Evolutionary conservation across 2,888 invertebrate genomes (phyloP), one percentile per base, ranked within the genome.

Genomic region (Urechis unicinctus): DNA sequence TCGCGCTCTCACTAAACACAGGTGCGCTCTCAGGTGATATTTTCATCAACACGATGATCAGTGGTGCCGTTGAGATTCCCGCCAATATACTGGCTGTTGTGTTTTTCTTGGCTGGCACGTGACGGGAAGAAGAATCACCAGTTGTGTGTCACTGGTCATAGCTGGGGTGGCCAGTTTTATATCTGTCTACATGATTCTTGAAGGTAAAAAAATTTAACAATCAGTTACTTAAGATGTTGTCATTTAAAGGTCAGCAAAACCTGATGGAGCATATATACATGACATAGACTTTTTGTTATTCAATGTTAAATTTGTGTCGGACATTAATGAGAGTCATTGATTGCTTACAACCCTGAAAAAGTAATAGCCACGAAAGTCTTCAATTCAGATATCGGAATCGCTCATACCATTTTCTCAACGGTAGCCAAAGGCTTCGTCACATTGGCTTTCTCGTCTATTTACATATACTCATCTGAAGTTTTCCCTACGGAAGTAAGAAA

Each of bases 401-500:
- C 29, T 4, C 29, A 36, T 3, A 60, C 60, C 1, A 45, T 47
- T 13, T 5, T 60, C 24, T 29, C 60, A 6, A 50, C 58, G 44
- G 2, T 60, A 3, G 57, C 56, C 6, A 60, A 60, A 31, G 60
- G 48, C 1, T 49, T 25, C 22, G 44, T 54, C n/a, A 55, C 60
- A 6, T 42, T 50, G 3, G 43, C 42, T 13, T 60, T 52, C 48
- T 36, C 43, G n/a, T 50, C 30, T n/a, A 52, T 55, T 30, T 60
- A 60, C 29, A 50, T 60, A 9, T 60, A 41, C 53, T 43, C 60
- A 1, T 30, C 50, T 5, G 60, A 60, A 31, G 26, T 60, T 17
- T 56, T 57, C 53, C 58, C 60, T 9, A 60, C 60, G 13, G 60
- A 53, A 22, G 53, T 60, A 22, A 51, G 60, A 2, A 57, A 60